A percentile compares a stretch with the other conserved stretches of the same genome.
Conservation (phyloP, 2,113 vertebrate genomes). For the Phycodurus eques region DNA sequence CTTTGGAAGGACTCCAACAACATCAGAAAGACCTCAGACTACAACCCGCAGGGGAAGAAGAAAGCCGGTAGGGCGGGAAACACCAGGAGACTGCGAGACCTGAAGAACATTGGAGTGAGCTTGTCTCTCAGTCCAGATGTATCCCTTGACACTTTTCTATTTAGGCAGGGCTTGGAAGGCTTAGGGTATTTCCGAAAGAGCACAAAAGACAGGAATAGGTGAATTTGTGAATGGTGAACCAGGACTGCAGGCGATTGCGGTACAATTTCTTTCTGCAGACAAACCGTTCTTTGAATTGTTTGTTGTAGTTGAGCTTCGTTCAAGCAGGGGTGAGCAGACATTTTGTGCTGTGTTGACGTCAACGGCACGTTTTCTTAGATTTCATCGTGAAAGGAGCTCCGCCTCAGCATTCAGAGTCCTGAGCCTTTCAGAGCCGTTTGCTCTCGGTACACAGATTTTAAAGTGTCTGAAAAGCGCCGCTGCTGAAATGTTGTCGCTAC, state of each 20-base stretch:
- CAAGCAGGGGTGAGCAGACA: conserved; percentile 38
- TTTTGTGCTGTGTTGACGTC: conserved; percentile 20
- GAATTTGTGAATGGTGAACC: not conserved
- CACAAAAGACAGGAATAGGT: not conserved
- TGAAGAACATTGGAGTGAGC: not conserved
- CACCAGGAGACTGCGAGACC: not conserved
- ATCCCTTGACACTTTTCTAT: not conserved
- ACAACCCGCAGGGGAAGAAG: not conserved
- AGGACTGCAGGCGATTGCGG: not conserved
- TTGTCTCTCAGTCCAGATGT: not conserved
- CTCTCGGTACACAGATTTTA: not conserved
- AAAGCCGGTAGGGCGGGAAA: not conserved
- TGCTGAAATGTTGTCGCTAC: not conserved
- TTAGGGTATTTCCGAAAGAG: not conserved
- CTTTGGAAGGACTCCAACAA: not conserved
- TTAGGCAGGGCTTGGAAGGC: not conserved
- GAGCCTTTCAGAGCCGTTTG: conserved; percentile 1
- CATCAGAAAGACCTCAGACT: not conserved
- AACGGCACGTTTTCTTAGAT: conserved; percentile 34
- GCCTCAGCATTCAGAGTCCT: conserved; percentile 25
- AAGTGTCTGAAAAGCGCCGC: not conserved
- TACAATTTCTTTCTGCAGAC: not conserved
- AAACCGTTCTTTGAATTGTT: conserved; percentile 31
- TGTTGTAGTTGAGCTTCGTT: conserved; percentile 8
- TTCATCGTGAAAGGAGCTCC: conserved; percentile 42